Base-by-base conservation (phyloP, 2,888 invertebrate species). In the Mythimna ferrago region DNA sequence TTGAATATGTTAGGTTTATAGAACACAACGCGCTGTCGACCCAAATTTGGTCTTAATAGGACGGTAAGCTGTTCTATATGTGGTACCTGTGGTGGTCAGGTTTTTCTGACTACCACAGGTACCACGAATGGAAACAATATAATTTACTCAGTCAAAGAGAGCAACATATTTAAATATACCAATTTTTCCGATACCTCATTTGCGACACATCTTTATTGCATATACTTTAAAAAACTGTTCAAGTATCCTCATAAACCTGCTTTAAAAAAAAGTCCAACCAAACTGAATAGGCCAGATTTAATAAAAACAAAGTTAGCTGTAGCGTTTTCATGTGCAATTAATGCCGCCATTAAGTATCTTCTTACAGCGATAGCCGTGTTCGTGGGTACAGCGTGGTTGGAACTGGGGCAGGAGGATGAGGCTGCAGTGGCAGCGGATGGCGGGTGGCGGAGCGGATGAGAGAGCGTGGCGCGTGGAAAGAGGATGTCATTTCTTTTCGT, bases 331-430 rank as follows among this genome's bases (percentile, higher is more conserved):
- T 76, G 61, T 77, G 82, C 80, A 80, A 85, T 86, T 80, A 84
- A 86, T 84, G 80, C 32, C 32, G 58, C 78, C 80, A 85, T 85
- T 85, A 84, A 74, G 75, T 84, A 77, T 84, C 80, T 86, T 82
- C 86, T 84, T 84, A 84, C 84, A 74, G 54, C 74, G 74, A 86
- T 77, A 76, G 79, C 66, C 68, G 61, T 84, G 85, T 81, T 82
- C 41, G 73, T 82, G 69, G 78, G 74, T 74, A 64, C 65, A 74
- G 54, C 76, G 74, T 58, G 62, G 75, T 68, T 32, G 72, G 71
- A 86, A 84, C 51, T 85, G 73, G 86, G 74, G 66, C 80, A 74
- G 2, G 2, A 21, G 10, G 57, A 26, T 3, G 19, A 14, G 41
- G 80, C 73, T 6, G 0, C 10, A 65, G 1, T 76, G 64, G 0